These are phyloP conservation scores for Egretta garzetta DNA, from an alignment of 2,113 vertebrate species.

Conservation along the genomic window DNA sequence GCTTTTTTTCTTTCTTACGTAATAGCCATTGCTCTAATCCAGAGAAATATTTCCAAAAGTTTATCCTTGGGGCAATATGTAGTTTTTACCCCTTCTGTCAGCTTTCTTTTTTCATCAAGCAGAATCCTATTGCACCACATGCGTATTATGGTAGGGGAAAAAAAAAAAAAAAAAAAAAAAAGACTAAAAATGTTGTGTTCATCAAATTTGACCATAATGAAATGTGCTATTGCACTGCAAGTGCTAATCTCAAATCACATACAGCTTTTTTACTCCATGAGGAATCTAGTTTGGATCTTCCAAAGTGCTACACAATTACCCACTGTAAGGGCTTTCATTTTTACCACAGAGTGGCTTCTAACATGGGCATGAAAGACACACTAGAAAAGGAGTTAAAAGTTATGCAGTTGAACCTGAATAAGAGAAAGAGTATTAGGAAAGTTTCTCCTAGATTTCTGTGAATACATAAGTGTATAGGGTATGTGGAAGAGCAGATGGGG, in stretches of 20 bases:
- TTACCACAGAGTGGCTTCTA: not conserved
- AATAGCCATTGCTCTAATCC: conserved; percentile 12
- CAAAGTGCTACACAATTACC: not conserved
- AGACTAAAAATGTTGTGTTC: not conserved
- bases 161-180: no score
- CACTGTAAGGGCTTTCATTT: not conserved
- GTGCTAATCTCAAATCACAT: not conserved
- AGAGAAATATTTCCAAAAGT: conserved; percentile 32
- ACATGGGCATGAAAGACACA: not conserved
- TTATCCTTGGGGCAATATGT: not conserved
- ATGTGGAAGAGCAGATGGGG: not conserved
- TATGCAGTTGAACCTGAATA: not conserved
- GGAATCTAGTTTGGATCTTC: not conserved
- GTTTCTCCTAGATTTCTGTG: not conserved
- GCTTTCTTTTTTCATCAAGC: not conserved
- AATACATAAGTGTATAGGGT: not conserved
- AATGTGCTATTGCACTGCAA: not conserved
- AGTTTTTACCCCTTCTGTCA: not conserved
- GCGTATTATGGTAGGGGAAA: not conserved
- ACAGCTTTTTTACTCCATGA: not conserved
- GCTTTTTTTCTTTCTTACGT: not conserved
- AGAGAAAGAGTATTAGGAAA: not conserved
- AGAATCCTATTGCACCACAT: not conserved
- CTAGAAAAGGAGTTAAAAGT: not conserved
- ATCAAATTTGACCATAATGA: not conserved